These are phyloP conservation scores for Leucoma salicis DNA, from an alignment of 2,888 invertebrate genomes.

Conservation along the genomic window DNA sequence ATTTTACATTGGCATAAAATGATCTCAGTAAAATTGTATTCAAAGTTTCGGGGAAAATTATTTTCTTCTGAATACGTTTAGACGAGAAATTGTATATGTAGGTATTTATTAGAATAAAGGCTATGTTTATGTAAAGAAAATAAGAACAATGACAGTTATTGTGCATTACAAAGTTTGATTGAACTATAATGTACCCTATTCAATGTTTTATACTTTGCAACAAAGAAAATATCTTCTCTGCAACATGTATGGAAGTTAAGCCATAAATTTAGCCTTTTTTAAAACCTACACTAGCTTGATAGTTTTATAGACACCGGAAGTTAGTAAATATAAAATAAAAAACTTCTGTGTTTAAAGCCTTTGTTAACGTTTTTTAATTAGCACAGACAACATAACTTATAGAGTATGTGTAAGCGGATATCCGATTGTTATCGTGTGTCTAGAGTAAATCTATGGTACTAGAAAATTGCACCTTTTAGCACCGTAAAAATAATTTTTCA, in stretches of 20 bases:
- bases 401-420: constrained; percentile 2
- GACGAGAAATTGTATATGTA: too few relatives aligned
- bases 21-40: too few relatives aligned
- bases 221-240: not conserved
- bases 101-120: too few relatives aligned
- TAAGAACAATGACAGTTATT: too few relatives aligned
- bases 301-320: constrained; percentile 33
- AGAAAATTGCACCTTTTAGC: constrained; percentile 20
- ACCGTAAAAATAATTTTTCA: not conserved
- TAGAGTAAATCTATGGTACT: not conserved
- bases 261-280: constrained; percentile 20
- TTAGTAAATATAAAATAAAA: constrained; percentile 23
- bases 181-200: too few relatives aligned
- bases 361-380: constrained; percentile 8
- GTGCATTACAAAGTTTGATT: too few relatives aligned
- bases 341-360: not conserved
- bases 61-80: too few relatives aligned
- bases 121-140: too few relatives aligned
- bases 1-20: too few relatives aligned
- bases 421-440: constrained; percentile 21
- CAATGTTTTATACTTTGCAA: not conserved
- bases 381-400: constrained; percentile 16
- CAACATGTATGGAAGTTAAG: not conserved
- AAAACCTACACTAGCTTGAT: constrained; percentile 27
- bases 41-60: too few relatives aligned